A percentile compares a stretch with the other conserved stretches of the same genome.
Conservation (phyloP, 2,797 vertebrate species). For the Columba guinea region DNA sequence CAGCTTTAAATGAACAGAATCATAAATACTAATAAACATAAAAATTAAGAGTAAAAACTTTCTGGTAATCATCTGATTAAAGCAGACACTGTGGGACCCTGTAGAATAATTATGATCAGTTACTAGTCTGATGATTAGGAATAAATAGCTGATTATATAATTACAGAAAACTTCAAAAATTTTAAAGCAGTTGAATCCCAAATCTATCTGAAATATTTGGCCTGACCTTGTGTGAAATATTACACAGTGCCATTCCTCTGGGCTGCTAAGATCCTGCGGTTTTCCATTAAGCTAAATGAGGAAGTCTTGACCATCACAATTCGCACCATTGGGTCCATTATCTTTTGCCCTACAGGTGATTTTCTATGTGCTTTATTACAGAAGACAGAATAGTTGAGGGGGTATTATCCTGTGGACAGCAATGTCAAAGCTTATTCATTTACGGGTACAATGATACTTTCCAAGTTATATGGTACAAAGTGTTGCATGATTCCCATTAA, state of each 20-base stretch:
- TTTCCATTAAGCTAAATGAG: slow-evolving; percentile 53
- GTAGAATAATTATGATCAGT: not conserved
- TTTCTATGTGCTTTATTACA: not conserved
- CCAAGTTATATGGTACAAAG: not conserved
- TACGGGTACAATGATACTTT: not conserved
- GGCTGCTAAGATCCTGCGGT: slow-evolving; percentile 7
- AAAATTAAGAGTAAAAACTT: not conserved
- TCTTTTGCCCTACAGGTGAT: slow-evolving; percentile 45
- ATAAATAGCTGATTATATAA: not conserved
- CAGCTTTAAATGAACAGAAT: not conserved
- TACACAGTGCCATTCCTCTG: not conserved
- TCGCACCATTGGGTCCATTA: slow-evolving; percentile 30
- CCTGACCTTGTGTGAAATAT: slow-evolving; percentile 29
- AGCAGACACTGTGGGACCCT: not conserved
- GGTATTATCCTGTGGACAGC: not conserved
- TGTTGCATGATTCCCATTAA: not conserved
- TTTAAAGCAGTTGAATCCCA: not conserved
- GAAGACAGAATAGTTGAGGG: not conserved
- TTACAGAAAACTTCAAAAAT: not conserved
- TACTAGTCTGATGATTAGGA: not conserved
- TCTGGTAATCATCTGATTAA: slow-evolving; percentile 5
- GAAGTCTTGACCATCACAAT: slow-evolving; percentile 37
- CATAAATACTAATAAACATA: not conserved
- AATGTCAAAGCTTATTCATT: not conserved
- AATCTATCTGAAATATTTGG: not conserved